Evolutionary conservation across 2,113 vertebrate genomes (phyloP), one percentile per base, ranked within the genome.

Genomic region (Leptosomus discolor): DNA sequence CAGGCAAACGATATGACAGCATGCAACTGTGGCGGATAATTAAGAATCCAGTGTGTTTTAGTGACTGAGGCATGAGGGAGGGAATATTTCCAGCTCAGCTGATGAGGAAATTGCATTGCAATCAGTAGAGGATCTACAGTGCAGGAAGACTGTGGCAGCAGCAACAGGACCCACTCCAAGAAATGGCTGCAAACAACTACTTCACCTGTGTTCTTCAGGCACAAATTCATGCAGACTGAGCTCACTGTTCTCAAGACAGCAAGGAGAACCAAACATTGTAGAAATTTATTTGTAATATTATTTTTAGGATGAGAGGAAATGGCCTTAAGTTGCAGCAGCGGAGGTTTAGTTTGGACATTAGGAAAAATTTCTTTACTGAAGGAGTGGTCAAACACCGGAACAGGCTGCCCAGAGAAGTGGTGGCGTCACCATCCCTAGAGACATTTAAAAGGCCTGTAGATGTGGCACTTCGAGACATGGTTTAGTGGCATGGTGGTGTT

Each of bases 1-100:
- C 15, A 2, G 8, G 41, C 68, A 21, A 5, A 12, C 7, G 29
- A 16, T 7, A 46, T 0, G 0, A 36, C 30, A 65, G 58, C 26
- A 11, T 8, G n/a, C 57, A 58, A 17, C 3, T 32, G 5, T 18
- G 76, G 50, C 2, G 0, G n/a, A 26, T 8, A 82, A 58, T 16
- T 34, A 71, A 65, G 45, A 76, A 54, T 41, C 11, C 67, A 68
- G 8, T 18, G 41, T 17, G 30, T 65, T 23, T 51, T 18, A 83
- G 64, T 9, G 63, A 64, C 2, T 9, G 18, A 60, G 48, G 79
- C 21, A 34, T 1, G 39, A 89, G 15, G 32, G 50, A 64, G 32
- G 32, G 60, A 23, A 3, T 16, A 39, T 43, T 46, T 60, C 54
- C 60, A 79, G 30, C 36, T 54, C 74, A 43, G 54, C 36, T 37